Evolutionary conservation across 2,888 invertebrate species (phyloP), one percentile per base, ranked within the genome.

Genomic region (Eupsilia transversa): DNA sequence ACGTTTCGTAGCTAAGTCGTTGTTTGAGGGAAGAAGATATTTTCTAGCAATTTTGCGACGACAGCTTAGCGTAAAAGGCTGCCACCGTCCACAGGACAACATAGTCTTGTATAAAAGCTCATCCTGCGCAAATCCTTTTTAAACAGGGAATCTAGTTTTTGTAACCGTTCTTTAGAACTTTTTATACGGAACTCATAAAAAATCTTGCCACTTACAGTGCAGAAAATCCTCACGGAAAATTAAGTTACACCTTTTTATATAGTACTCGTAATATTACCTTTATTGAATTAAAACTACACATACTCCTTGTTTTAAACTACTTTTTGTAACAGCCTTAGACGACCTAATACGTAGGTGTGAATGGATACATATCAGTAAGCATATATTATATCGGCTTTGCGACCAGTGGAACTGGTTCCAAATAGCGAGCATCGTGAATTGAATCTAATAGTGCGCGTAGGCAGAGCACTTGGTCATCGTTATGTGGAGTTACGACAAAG

Each of bases 371-470:
- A 65, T 84, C 79, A 84, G 78, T 79, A 77, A 72, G 63, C 59
- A 59, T 84, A 86, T 85, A n/a, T 86, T 85, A 88, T 84, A 85
- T 87, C 72, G 83, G 27, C 64, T 23, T 75, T 70, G 63, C 74
- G 65, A 89, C 87, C 74, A 79, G 85, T 83, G 41, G 64, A 82
- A 88, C 89, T 83, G 84, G 89, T 90, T 86, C 80, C 81, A 82
- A 85, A 87, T 84, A 86, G 85, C 86, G 79, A 89, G 78, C 79
- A 83, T 85, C 80, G 83, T 89, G 89, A 92, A 94, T 93, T 94
- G 91, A 88, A 86, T 82, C 88, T 93, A 93, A 94, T 90, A 85
- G 89, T 75, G 86, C 81, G 93, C 91, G 94, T 93, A 92, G 94
- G 94, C 57, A 90, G 91, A 88, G 84, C 82, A 84, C 80, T 84